Evolutionary conservation across 2,113 vertebrate species (phyloP).

Genomic region (Charadrius vociferus): DNA sequence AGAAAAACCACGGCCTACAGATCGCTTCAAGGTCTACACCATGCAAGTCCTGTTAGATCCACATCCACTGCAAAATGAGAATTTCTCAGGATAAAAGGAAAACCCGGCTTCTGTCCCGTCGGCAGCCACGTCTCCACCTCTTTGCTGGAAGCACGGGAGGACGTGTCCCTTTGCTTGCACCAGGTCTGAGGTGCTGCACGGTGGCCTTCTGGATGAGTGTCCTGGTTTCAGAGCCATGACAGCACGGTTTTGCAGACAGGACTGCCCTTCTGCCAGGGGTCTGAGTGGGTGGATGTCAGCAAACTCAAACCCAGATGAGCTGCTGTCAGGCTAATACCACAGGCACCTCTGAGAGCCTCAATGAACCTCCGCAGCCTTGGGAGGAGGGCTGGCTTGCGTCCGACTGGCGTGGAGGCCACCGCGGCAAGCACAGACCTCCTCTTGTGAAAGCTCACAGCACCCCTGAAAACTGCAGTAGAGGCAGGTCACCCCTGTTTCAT

Average conservation of each 20-base stretch:
- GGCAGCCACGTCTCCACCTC: too few species aligned
- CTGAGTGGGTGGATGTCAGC: neutral
- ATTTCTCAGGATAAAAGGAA: neutral
- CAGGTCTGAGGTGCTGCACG: neutral
- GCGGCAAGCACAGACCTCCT: neutral
- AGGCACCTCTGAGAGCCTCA: neutral
- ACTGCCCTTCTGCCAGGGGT: neutral
- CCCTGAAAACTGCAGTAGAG: too few species aligned
- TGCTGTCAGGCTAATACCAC: neutral
- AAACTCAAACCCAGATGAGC: rapidly evolving
- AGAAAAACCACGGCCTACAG: neutral
- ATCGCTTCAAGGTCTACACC: neutral
- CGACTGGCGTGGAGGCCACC: neutral
- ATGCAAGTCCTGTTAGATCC: neutral
- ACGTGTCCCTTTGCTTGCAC: neutral
- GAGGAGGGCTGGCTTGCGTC: neutral
- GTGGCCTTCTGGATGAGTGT: too few species aligned
- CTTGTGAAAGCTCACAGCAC: neutral
- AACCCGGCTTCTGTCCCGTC: too few species aligned
- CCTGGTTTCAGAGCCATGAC: too few species aligned
- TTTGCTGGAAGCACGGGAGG: neutral
- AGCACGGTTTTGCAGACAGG: neutral
- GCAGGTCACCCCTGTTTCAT: too few species aligned
- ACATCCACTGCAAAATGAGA: neutral
- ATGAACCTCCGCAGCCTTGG: rapidly evolving